Base-by-base conservation (phyloP, 2,888 invertebrate genomes). In the Synanthedon myopaeformis region DNA sequence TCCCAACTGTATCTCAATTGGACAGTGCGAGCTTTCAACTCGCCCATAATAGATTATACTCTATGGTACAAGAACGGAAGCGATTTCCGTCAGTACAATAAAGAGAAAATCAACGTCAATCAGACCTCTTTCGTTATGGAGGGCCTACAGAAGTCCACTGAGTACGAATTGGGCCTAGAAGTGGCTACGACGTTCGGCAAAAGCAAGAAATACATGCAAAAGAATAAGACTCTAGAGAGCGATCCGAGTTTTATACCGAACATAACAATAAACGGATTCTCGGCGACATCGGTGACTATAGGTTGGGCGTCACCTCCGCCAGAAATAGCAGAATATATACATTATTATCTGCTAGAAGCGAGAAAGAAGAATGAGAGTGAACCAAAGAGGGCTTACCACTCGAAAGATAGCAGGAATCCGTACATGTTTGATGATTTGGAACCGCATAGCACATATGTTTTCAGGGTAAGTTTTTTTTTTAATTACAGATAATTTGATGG, bases 191-290 rank as follows among this genome's bases (percentile, higher is more conserved):
- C 81, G 0, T 89, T 91, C 62, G 94, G 93, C 0, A 72, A 70
- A 10, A 91, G 91, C 19, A 85, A 85, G 8, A 74, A 76, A 12
- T 85, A 89, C 56, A 82, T 84, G 1, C 77, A 84, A 11, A 82
- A 86, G 54, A 89, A 92, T 0, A 89, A 76, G 50, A 94, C 94
- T 0, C 75, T 95, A 48, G 87, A 86, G 2, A 83, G 90, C 73
- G 95, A 95, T 82, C 95, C 95, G 0, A 84, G 90, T 57, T 96
- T 95, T 69, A 89, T 93, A 49, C 96, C 96, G 1, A 91, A 91
- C 68, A 92, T 95, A 49, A 90, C 92, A 49, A 92, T 95, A 0
- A 94, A 94, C 42, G 96, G 86, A 0, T 87, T 87, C 55, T 84
- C 86, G 89, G 82, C 87, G 0, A 92, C 92, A 23, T 94, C 95